Base-by-base conservation (phyloP, 1,140 invertebrate species). In the Eumaeus atala region DNA sequence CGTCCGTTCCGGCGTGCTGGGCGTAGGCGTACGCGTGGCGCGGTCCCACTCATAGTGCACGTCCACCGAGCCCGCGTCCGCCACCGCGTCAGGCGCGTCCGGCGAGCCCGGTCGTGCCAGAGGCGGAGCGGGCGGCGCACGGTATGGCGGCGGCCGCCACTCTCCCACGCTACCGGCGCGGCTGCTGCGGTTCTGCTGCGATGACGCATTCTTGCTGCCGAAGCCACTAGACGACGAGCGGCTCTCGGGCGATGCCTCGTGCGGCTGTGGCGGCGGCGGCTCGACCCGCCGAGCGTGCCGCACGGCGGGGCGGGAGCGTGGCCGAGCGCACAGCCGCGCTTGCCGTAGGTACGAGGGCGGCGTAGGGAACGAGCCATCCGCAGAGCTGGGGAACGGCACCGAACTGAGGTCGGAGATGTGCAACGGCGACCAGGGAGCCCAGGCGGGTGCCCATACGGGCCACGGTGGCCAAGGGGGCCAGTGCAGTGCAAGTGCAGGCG, bases 1-100 rank as follows among this genome's bases (percentile, higher is more conserved):
- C 38, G 90, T 81, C 35, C 90, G 80, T 47, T 89, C 86, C 7
- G 91, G 90, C 37, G 92, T 91, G 2, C 92, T 92, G 0, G 92
- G 92, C 12, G 92, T 92, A 1, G 92, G 92, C 21, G 92, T 92
- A n/a, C 94, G 93, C 9, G 94, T 93, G 16, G 93, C 93, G 11
- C 92, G 92, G 83, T 97, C 95, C 88, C 97, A 98, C 85, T 98
- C 96, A 85, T 98, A 98, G 80, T 98, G 96, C 47, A 95, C 96
- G 82, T 98, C 97, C 38, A 97, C 96, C 68, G 95, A 97, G 57
- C 93, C 92, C 52, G 93, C 92, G 83, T 97, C 95, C 9, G 63
- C 72, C 52, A 70, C 75, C 62, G 76, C 80, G 54, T 81, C 83
- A 12, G 21, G 21, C 6, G 21, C 21, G 6, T 28, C 21, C 21